phyloP scores from a whole-genome alignment of 2,888 invertebrate genomes.

The Epinotia ramella region DNA sequence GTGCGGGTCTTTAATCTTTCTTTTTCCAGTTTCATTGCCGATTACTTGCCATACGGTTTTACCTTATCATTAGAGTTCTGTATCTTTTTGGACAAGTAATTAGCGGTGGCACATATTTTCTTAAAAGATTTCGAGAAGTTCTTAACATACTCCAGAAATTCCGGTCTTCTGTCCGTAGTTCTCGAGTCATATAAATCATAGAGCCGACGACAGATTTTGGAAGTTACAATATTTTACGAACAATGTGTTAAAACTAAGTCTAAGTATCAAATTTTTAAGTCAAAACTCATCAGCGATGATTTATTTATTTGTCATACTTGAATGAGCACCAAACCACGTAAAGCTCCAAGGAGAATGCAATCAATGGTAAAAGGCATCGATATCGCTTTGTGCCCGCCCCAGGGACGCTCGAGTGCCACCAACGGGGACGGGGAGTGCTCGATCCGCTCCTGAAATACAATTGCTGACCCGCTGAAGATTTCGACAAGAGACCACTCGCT shows the following conservation, averaged over 20 bases:
- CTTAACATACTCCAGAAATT: no score
- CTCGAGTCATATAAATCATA: no score
- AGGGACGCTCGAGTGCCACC: conserved; percentile 31
- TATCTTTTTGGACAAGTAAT: no score
- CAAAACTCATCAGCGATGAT: not conserved
- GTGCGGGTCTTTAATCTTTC: no score
- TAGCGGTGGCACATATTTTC: no score
- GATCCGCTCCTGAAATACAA: conserved; percentile 12
- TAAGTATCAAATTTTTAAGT: not conserved
- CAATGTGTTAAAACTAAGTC: not conserved
- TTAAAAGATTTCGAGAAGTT: no score
- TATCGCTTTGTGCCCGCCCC: conserved; percentile 42
- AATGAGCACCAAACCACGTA: not conserved
- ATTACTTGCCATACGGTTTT: no score
- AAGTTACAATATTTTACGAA: not conserved
- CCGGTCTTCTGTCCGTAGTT: no score
- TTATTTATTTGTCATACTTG: not conserved
- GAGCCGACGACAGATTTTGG: no score
- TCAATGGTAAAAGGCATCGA: conserved; percentile 47
- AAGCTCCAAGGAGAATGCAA: conserved; percentile 41
- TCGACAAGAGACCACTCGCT: not conserved
- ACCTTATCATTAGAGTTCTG: no score
- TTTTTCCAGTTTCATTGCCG: no score
- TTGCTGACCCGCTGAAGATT: conserved; percentile 1
- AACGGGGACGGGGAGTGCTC: conserved; percentile 20